Evolutionary conservation across 1,140 invertebrate genomes (phyloP).

Genomic region (Drosophila nigrodunni): DNA sequence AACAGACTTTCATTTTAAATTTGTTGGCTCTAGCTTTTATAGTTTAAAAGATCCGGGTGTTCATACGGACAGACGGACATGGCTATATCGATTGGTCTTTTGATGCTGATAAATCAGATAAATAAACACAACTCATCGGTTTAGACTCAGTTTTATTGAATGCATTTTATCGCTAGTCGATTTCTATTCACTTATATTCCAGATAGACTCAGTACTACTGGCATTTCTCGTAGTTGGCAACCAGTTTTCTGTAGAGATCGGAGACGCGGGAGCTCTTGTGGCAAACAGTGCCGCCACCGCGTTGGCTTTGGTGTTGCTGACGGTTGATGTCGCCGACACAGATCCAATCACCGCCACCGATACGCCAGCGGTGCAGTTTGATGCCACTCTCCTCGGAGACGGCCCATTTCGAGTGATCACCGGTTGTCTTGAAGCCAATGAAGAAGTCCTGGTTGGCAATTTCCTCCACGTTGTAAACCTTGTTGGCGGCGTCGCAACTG

Average conservation of each 20-base stretch:
- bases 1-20: too few species aligned
- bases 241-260: conserved; percentile 85
- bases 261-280: conserved; percentile 86
- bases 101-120: too few species aligned
- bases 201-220: background rate
- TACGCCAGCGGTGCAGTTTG: conserved; percentile 78
- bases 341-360: conserved; percentile 88
- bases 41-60: too few species aligned
- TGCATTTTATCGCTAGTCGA: background rate
- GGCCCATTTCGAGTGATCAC: conserved; percentile 97
- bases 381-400: conserved; percentile 86
- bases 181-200: too few species aligned
- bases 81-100: too few species aligned
- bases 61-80: too few species aligned
- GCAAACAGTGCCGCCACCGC: conserved; percentile 94
- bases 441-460: conserved; percentile 86
- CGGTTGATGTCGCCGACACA: conserved; percentile 98
- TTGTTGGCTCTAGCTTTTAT: too few species aligned
- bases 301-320: conserved; percentile 89
- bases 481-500: conserved; percentile 86
- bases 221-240: conserved; percentile 84
- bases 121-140: background rate
- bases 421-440: conserved; percentile 89
- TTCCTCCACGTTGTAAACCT: conserved; percentile 89
- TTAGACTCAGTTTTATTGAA: background rate